Evolutionary conservation across 2,797 vertebrate genomes (phyloP), one percentile per base, ranked within the genome.

Genomic region (Lates japonicus): DNA sequence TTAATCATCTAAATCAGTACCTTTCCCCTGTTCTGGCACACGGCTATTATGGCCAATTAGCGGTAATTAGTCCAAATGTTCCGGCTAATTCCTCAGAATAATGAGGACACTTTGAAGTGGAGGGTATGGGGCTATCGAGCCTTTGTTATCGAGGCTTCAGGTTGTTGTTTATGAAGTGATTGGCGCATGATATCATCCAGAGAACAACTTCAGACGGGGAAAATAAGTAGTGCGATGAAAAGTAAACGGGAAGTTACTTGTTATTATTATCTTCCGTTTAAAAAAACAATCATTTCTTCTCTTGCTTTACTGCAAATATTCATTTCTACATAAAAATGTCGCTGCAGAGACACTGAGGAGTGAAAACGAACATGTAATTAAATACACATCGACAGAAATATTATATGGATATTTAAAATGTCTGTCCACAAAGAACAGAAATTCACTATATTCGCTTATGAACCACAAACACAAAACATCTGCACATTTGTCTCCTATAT

Each of bases 1-100:
- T 92, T 94, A 95, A 95, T 95, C 89, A 96, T 88, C 90, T 93
- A 91, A 95, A 95, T 93, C 94, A 94, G 91, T 70, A 89, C 86
- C 88, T 83, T 88, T 92, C 80, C 88, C 81, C 91, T 92, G 87
- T 84, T 90, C 93, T 88, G 87, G 92, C 92, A 87, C 88, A 84
- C 74, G 80, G 89, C 89, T 94, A 94, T 95, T 94, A 94, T 67
- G 90, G 86, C 78, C 93, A 95, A 96, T 96, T 96, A 95, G 92
- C 62, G 63, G 52, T 87, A 95, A 95, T 96, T 95, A 95, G 91
- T 90, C 82, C 86, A 89, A 94, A 94, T 90, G 89, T 91, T 92
- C 90, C 71, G 59, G 74, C 85, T 95, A 94, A 94, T 95, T 95
- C 88, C 82, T 91, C 77, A 54, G 82, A 90, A 93, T 94, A 93